phyloP scores from a whole-genome alignment of 2,113 vertebrate species.

The Equus quagga region DNA sequence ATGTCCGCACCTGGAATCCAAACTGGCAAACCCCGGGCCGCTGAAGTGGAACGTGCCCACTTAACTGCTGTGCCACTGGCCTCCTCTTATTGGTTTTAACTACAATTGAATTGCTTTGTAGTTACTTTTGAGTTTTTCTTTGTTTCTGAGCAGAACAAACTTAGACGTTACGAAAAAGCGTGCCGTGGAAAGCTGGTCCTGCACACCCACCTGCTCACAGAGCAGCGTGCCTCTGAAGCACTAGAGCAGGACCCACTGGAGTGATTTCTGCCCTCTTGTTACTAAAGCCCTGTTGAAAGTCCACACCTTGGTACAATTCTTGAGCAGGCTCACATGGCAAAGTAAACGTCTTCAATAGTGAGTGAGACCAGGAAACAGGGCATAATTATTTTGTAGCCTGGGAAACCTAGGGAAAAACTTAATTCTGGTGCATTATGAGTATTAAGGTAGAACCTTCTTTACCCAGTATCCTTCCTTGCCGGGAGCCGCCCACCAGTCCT shows the following conservation, averaged over 20 bases:
- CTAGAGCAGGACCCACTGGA: too few relatives aligned
- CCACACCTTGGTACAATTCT: background rate
- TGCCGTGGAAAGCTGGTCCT: background rate
- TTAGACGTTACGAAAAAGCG: background rate
- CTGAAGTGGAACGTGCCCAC: too few relatives aligned
- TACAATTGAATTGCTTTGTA: background rate
- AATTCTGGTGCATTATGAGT: background rate
- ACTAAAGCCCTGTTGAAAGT: background rate
- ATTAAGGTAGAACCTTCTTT: background rate
- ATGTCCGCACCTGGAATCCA: too few relatives aligned
- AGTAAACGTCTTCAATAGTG: background rate
- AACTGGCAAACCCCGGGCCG: too few relatives aligned
- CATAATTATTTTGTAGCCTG: background rate
- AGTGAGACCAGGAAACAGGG: background rate
- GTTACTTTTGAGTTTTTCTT: background rate
- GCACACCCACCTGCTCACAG: background rate
- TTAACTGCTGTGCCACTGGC: too few relatives aligned
- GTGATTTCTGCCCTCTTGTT: background rate
- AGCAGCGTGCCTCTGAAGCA: background rate
- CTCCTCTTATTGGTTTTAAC: background rate
- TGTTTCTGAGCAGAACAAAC: background rate
- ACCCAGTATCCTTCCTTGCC: background rate
- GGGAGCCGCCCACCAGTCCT: too few relatives aligned
- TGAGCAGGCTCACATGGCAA: background rate
- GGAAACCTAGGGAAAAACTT: background rate